Percentiles rank a stretch among this genome's conserved stretches.
These are phyloP conservation scores for Oscheius myriophilus DNA, from an alignment of 2,888 invertebrate species.

Conservation along the genomic window DNA sequence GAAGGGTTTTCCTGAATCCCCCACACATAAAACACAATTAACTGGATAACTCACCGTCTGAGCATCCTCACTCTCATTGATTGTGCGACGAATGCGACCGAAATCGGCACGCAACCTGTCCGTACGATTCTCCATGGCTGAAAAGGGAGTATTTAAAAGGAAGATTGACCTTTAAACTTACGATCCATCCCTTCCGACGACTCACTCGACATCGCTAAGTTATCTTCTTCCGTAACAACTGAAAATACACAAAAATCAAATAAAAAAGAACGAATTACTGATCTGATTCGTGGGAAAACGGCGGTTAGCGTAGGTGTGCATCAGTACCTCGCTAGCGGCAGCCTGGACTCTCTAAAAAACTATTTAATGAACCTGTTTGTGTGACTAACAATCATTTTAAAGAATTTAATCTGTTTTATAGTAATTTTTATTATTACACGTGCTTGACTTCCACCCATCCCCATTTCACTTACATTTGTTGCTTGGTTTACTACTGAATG, in stretches of 20 bases:
- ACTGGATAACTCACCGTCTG: constrained; percentile 29
- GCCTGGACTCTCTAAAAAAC: constrained; percentile 22
- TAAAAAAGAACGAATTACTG: neutral
- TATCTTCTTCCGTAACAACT: constrained; percentile 18
- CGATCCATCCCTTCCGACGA: neutral
- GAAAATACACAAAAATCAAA: neutral
- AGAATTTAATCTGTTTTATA: neutral
- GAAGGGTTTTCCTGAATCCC: neutral
- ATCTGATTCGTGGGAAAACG: constrained; percentile 13
- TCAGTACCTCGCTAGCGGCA: constrained; percentile 21
- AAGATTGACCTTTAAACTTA: neutral
- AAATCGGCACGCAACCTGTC: constrained; percentile 28
- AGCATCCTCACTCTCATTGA: constrained; percentile 31
- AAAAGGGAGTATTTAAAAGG: neutral
- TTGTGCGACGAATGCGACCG: constrained; percentile 30
- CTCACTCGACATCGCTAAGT: neutral
- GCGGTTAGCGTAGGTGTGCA: constrained; percentile 24
- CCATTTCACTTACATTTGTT: constrained; percentile 14
- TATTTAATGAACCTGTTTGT: neutral
- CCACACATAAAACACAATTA: neutral
- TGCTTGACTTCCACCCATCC: neutral
- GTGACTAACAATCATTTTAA: neutral
- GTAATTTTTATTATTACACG: neutral
- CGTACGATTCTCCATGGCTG: neutral
- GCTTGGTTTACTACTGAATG: constrained; percentile 3